A percentile compares a stretch with the other conserved stretches of the same genome.
These are phyloP conservation scores for Isichthys henryi DNA, from an alignment of 2,113 vertebrate genomes.

Conservation along the genomic window DNA sequence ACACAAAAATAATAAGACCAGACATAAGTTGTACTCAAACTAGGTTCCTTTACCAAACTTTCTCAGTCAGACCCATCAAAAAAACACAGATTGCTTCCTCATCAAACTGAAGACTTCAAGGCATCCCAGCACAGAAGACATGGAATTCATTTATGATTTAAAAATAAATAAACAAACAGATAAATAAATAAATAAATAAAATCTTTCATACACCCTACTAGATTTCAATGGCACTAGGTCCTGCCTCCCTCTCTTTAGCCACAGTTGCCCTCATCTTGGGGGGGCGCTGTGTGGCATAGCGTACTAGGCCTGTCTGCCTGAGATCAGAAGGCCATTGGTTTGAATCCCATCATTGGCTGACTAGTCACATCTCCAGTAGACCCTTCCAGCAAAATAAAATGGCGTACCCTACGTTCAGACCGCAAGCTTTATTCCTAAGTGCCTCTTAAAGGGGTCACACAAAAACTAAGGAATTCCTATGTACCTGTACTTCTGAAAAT, in stretches of 20 bases:
- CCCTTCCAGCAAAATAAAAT: not conserved
- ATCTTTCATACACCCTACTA: not conserved
- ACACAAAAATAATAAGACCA: not conserved
- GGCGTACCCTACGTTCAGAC: not conserved
- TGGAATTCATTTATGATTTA: not conserved
- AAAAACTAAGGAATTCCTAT: not conserved
- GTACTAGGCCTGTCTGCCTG: not conserved
- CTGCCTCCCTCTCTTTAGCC: not conserved
- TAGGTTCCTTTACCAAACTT: not conserved
- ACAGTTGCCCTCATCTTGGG: not conserved
- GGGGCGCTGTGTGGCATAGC: not conserved
- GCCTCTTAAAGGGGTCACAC: not conserved
- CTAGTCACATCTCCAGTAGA: not conserved
- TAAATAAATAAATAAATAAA: not conserved
- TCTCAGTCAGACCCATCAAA: not conserved
- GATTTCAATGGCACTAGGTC: not conserved
- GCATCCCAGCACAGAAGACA: not conserved
- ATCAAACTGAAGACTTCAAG: not conserved
- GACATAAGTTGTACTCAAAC: not conserved
- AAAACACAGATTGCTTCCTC: not conserved
- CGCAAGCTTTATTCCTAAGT: not conserved
- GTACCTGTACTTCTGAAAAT: not conserved
- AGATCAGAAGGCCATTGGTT: not conserved
- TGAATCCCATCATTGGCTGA: not conserved
- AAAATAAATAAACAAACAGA: not conserved